These are phyloP conservation scores for Cryptocephalus moraei DNA, from an alignment of 2,888 invertebrate genomes.

Conservation along the genomic window DNA sequence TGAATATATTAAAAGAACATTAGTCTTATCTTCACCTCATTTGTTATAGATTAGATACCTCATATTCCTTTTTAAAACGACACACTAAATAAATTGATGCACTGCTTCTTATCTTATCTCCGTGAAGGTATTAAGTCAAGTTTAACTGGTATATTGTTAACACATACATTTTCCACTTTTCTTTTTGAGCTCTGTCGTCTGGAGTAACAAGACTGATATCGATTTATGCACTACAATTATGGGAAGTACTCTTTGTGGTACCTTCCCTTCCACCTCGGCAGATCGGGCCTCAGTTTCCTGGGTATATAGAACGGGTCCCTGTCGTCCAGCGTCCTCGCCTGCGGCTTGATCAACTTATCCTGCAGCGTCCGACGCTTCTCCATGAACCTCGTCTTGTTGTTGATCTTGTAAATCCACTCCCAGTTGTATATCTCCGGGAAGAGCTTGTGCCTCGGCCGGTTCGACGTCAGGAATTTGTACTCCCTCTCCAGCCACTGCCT, in stretches of 20 bases:
- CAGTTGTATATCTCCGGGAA: conserved; percentile 66
- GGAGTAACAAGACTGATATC: too few species aligned
- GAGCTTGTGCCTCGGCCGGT: conserved; percentile 52
- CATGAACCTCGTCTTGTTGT: conserved; percentile 55
- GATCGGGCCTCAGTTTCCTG: conserved; percentile 48
- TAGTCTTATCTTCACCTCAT: too few species aligned
- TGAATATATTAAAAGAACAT: too few species aligned
- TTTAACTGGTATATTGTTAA: too few species aligned
- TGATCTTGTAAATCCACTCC: conserved; percentile 74
- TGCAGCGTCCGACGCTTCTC: conserved; percentile 63
- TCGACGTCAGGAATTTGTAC: conserved; percentile 60
- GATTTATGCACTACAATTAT: conserved; percentile 14
- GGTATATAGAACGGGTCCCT: conserved; percentile 61
- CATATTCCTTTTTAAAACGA: too few species aligned
- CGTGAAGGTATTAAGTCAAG: too few species aligned
- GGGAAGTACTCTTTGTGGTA: conserved; percentile 63
- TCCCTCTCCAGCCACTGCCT: conserved; percentile 58
- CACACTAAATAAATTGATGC: too few species aligned
- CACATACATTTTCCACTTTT: too few species aligned
- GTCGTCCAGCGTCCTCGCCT: conserved; percentile 54
- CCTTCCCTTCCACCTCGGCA: conserved; percentile 50
- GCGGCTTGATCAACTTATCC: conserved; percentile 54
- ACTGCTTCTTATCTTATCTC: too few species aligned
- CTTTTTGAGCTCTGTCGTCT: too few species aligned
- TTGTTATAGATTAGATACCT: too few species aligned